These are phyloP conservation scores for Lepidochitona cinerea DNA, from an alignment of 2,888 invertebrate species.

Conservation along the genomic window DNA sequence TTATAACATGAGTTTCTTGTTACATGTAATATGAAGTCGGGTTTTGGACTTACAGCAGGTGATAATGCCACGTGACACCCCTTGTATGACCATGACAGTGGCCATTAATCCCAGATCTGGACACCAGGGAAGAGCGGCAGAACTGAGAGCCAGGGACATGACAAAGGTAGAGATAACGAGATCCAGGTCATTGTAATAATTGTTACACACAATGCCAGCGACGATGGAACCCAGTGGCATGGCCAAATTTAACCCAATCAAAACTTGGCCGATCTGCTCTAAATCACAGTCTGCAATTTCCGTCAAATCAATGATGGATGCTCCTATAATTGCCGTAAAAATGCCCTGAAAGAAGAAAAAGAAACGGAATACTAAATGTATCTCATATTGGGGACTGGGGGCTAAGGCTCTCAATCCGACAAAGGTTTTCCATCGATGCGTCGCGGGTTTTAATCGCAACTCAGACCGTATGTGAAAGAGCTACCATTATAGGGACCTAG, in stretches of 20 bases:
- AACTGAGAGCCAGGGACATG: neutral
- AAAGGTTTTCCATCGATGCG: no score
- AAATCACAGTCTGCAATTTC: neutral
- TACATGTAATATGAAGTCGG: no score
- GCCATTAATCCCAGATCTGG: neutral
- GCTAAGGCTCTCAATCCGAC: no score
- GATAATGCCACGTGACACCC: neutral
- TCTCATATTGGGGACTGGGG: no score
- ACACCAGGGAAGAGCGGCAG: neutral
- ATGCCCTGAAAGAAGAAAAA: neutral
- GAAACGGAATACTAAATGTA: neutral
- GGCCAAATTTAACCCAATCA: neutral
- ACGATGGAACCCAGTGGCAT: neutral
- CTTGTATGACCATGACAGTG: neutral
- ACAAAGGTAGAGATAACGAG: neutral
- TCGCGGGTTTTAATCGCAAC: no score
- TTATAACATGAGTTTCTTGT: no score
- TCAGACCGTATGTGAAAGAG: no score
- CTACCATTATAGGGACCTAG: no score
- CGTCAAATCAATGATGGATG: neutral
- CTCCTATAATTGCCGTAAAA: neutral
- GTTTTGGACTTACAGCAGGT: neutral
- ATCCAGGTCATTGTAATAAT: neutral
- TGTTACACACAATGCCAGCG: neutral
- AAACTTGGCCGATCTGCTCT: neutral